phyloP scores from a whole-genome alignment of 2,797 vertebrate species.

The Myiotriccus ornatus region DNA sequence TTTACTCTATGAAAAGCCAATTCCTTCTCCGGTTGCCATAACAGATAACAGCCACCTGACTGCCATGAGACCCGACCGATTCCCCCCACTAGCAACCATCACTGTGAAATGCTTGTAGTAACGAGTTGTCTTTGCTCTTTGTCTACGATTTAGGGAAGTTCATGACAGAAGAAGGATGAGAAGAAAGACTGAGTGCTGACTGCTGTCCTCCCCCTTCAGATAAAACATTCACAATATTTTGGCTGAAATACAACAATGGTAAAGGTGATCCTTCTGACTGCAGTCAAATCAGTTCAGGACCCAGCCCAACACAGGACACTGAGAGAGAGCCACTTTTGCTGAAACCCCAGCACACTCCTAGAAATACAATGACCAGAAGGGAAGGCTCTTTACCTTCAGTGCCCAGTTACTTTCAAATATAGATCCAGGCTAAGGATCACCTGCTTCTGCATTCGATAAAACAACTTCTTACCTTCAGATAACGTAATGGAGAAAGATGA shows the following conservation, averaged over 20 bases:
- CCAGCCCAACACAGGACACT: neutral
- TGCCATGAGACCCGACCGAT: neutral
- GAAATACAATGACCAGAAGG: neutral
- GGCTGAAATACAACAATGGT: neutral
- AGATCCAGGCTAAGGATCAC: neutral
- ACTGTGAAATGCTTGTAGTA: neutral
- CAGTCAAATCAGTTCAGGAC: neutral
- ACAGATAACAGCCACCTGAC: neutral
- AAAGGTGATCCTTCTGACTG: neutral
- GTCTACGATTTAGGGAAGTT: neutral
- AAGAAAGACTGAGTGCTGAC: neutral
- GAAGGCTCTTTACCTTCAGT: neutral
- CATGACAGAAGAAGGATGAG: neutral
- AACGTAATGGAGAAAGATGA: fast-evolving
- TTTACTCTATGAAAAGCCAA: neutral
- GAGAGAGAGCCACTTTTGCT: neutral
- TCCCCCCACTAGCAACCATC: neutral
- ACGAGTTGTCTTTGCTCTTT: neutral
- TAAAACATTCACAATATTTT: neutral
- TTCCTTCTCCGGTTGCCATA: neutral
- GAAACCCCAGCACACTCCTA: neutral
- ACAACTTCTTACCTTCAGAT: neutral
- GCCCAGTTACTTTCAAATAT: neutral
- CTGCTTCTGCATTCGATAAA: neutral
- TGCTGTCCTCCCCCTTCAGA: neutral